Evolutionary conservation across 2,797 vertebrate species (phyloP).

Genomic region (Urosaurus nigricauda): DNA sequence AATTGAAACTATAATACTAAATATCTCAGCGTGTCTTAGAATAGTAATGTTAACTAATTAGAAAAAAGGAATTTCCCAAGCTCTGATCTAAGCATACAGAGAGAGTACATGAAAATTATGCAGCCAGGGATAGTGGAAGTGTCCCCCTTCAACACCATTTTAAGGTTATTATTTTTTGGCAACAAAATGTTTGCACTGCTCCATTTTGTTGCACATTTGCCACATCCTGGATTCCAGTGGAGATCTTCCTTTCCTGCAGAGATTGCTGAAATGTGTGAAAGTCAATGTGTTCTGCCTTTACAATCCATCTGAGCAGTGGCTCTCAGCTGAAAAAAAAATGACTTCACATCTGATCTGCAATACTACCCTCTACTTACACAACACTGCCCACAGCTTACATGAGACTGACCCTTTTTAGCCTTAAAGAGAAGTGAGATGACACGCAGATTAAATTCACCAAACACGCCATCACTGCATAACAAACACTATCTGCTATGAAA

Average conservation of each 20-base stretch:
- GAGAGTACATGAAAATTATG: neutral
- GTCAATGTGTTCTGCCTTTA: neutral
- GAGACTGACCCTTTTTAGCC: neutral
- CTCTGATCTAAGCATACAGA: no score
- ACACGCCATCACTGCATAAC: neutral
- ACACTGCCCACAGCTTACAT: neutral
- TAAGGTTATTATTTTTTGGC: neutral
- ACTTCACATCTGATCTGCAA: constrained; percentile 11
- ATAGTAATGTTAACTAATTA: no score
- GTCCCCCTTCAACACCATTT: no score
- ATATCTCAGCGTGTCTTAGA: no score
- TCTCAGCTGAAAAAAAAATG: neutral
- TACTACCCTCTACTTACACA: neutral
- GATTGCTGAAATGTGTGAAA: neutral
- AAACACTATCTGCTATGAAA: neutral
- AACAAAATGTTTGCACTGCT: no score
- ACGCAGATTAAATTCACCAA: neutral
- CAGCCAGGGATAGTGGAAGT: neutral
- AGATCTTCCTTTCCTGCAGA: neutral
- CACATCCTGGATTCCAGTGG: neutral
- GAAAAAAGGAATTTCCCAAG: no score
- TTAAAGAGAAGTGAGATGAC: constrained; percentile 6
- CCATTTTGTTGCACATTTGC: no score
- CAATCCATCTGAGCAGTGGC: neutral
- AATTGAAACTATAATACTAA: no score